These are phyloP conservation scores for Polypterus senegalus DNA, from an alignment of 2,113 vertebrate species.

Conservation along the genomic window DNA sequence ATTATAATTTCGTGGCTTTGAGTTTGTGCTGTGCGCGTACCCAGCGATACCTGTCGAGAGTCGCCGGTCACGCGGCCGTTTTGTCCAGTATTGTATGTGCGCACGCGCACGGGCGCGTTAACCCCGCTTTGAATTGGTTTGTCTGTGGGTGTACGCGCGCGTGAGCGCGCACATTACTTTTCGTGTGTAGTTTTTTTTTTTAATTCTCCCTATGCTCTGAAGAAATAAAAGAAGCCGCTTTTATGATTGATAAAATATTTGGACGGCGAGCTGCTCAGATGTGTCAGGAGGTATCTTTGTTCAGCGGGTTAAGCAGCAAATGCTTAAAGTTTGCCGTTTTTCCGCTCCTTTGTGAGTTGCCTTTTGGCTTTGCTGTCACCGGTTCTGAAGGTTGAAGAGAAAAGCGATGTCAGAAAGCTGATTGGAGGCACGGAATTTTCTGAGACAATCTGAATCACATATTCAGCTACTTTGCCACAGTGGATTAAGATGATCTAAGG, in stretches of 20 bases:
- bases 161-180: not conserved
- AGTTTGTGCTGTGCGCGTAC: no score
- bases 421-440: constrained; percentile 81
- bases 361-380: constrained; percentile 85
- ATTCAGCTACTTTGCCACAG: constrained; percentile 91
- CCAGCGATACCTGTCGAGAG: no score
- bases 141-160: constrained; percentile 19
- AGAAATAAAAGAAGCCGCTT: constrained; percentile 28
- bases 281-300: constrained; percentile 74
- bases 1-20: no score
- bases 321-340: constrained; percentile 67
- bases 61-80: no score
- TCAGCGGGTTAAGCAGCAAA: constrained; percentile 62
- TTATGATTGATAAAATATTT: constrained; percentile 64
- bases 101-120: no score
- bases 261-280: constrained; percentile 62
- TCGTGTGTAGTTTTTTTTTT: not conserved
- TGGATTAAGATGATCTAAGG: constrained; percentile 90
- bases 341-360: constrained; percentile 75
- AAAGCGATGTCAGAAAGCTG: constrained; percentile 79
- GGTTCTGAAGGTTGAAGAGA: constrained; percentile 85
- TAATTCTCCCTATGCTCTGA: not conserved
- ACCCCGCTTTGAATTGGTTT: constrained; percentile 14
- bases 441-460: constrained; percentile 87
- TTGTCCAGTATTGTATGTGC: no score